A percentile compares a stretch with the other conserved stretches of the same genome.
Evolutionary conservation across 2,888 invertebrate species (phyloP).

Genomic region (Ferdinandea cuprea): DNA sequence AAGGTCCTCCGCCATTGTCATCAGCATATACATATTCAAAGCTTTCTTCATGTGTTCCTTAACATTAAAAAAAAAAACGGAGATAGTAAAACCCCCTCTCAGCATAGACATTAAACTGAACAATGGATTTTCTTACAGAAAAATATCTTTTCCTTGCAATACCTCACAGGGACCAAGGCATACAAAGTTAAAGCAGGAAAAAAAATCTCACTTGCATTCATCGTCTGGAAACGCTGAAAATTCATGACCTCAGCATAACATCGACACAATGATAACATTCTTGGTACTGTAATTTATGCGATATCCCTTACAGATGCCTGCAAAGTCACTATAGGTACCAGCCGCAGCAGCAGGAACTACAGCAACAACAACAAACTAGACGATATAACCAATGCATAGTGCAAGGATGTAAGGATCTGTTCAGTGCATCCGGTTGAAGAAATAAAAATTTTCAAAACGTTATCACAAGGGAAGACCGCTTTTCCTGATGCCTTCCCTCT

Average conservation of each 20-base stretch:
- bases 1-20: constrained; percentile 17
- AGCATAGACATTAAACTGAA: constrained; percentile 56
- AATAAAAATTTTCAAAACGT: constrained; percentile 63
- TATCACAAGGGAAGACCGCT: constrained; percentile 53
- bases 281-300: constrained; percentile 71
- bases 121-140: constrained; percentile 57
- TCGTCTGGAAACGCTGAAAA: constrained; percentile 55
- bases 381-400: constrained; percentile 12
- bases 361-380: constrained; percentile 16
- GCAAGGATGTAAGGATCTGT: constrained; percentile 53
- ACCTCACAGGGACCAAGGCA: constrained; percentile 31
- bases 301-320: constrained; percentile 64
- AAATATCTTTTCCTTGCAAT: constrained; percentile 44
- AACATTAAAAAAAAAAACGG: constrained; percentile 44
- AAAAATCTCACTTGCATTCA: constrained; percentile 60
- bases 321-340: constrained; percentile 39
- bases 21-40: constrained; percentile 37
- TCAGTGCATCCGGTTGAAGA: constrained; percentile 67
- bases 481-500: constrained; percentile 35
- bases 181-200: constrained; percentile 24
- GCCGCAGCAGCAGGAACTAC: too few species aligned
- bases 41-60: constrained; percentile 37
- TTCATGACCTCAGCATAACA: constrained; percentile 71
- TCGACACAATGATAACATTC: constrained; percentile 74
- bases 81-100: constrained; percentile 31